These are phyloP conservation scores for Poecile montanus DNA, from an alignment of 2,797 vertebrate genomes.

Conservation along the genomic window DNA sequence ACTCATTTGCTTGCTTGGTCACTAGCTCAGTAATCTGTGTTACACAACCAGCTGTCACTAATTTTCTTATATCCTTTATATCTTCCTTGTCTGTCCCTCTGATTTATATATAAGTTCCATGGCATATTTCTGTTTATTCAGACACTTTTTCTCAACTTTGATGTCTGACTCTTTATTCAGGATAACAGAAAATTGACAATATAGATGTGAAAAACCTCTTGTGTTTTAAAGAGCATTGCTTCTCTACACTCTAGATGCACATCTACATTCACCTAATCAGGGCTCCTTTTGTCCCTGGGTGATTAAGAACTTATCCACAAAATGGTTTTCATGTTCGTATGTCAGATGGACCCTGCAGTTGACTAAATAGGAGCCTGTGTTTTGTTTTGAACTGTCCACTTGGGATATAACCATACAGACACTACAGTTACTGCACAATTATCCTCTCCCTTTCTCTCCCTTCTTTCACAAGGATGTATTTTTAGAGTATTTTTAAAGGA, in stretches of 20 bases:
- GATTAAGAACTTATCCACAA: slow-evolving; percentile 2
- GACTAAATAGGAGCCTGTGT: not conserved
- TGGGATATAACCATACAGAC: not conserved
- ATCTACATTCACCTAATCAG: not conserved
- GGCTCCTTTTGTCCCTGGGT: not conserved
- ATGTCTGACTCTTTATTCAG: not conserved
- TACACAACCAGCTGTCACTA: not conserved
- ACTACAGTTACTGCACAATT: not conserved
- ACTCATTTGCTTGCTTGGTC: not conserved
- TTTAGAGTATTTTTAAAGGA: not conserved
- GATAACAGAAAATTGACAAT: not conserved
- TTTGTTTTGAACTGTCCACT: not conserved
- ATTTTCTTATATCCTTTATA: not conserved
- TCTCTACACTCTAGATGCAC: not conserved
- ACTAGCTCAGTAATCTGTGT: not conserved
- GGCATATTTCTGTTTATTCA: not conserved
- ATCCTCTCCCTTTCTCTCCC: not conserved
- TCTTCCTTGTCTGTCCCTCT: not conserved
- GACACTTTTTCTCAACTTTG: not conserved
- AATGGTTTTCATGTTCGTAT: not conserved
- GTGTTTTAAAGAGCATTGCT: not conserved
- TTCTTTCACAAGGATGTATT: not conserved
- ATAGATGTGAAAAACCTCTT: not conserved
- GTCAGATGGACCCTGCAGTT: not conserved
- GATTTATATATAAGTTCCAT: not conserved